Evolutionary conservation across 1,140 invertebrate genomes (phyloP), one percentile per base, ranked within the genome.

Genomic region (Cepaea nemoralis): DNA sequence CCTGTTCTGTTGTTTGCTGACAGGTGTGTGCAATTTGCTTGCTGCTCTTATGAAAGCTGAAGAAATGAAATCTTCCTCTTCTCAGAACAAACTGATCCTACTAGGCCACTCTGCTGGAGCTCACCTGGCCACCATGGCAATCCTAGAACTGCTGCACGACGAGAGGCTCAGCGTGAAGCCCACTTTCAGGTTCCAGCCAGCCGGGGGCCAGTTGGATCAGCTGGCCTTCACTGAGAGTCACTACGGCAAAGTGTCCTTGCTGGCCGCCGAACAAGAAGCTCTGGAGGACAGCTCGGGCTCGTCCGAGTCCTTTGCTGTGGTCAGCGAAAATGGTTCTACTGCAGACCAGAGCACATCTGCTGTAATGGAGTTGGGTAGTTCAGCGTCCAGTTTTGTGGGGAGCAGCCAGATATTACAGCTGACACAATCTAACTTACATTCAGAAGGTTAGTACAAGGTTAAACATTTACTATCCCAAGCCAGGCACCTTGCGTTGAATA

Each of bases 91-190:
- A 55, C 86, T 91, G 1, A 85, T 90, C 42, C 77, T 91, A 42
- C 83, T 91, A 66, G 90, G 90, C 24, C 90, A 91, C 81, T 91
- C 90, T 16, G 85, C 89, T 40, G 90, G 90, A 12, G 90, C 89
- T 35, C 90, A 91, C 80, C 85, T 91, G 12, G 85, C 83, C 83
- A 81, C 86, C 1, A 89, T 91, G 89, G 79, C 90, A 33, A 81
- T 91, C 40, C 74, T 91, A 55, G 89, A 91, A 82, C 77, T 91
- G 0, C 83, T 89, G 22, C 87, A 87, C 55, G 85, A 87, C 77
- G 82, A 88, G 63, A 59, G 85, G 24, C 24, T 83, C 10, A 81
- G 83, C 48, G 69, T 80, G 5, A 27, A 80, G 14, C 39, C 78
- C 12, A 14, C 42, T 22, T 80, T 80, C 35, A 66, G 48, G 22